Evolutionary conservation across 37 sponge, comb jelly and placozoan genomes (phyloP), one percentile per base, ranked within the genome.

Genomic region (Spongilla lacustris): DNA sequence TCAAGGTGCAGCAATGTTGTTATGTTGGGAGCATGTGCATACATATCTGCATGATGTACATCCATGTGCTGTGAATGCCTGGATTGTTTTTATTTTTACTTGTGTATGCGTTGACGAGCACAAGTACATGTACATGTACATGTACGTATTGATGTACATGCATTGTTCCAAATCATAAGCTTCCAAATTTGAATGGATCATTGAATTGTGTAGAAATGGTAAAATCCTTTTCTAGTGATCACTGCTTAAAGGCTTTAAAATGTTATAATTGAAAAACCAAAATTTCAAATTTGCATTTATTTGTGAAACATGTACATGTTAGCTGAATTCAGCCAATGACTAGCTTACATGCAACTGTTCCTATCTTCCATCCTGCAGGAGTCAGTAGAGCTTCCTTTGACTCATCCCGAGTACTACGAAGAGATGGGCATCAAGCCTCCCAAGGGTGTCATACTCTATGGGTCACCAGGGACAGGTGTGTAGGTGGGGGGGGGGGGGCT

Each of bases 381-480:
- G 36, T 90, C 91, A 32, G 99, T 99, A 2, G 99, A 99, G 88
- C 88, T 99, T n/a, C 99, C 99, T 12, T 81, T 99, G 22, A 99
- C 99, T 26, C 99, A 99, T 81, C 99, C 99, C 4, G 99, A 99
- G 68, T 95, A 94, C 73, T 99, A 99, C 76, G 99, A 99, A 46
- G 99, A 99, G 58, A 99, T 99, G 99, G 99, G 99, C 0, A 97
- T 99, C 58, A 91, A 90, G 37, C 99, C 99, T 32, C 99, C 99
- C 27, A 99, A 99, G 77, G 99, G 99, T 38, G 99, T 99, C 28
- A 99, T 99, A 50, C 85, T 99, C 73, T 99, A 99, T 89, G 99
- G 99, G 36, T 89, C 99, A 0, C 99, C 99, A 73, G 99, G 99
- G 37, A 99, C 99, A 73, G 99, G 98, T 96, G 23, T 26, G 75